Base-by-base conservation (phyloP, 2,113 vertebrate genomes). In the Papio anubis region DNA sequence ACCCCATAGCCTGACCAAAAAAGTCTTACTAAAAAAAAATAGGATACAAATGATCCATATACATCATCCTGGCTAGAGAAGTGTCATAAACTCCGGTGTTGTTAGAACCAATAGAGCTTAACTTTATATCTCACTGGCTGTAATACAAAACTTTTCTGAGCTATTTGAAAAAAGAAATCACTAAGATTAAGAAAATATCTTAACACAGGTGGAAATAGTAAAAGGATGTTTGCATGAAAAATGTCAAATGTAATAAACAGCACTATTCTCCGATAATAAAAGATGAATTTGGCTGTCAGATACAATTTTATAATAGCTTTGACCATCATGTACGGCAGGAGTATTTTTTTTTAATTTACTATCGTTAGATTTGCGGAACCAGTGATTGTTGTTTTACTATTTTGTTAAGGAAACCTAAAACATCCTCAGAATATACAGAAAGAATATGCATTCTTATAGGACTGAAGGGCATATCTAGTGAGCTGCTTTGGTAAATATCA, bases 151-250 rank as follows among this genome's bases (percentile, higher is more conserved):
- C 38, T 50, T 81, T 92, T 85, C 95, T 88, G 35, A 89, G 20
- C n/a, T 45, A 17, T 55, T 52, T 91, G 57, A 55, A 43, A 66
- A 55, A 61, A 20, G 45, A 81, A 64, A 38, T 14, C 32, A 30
- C 45, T 27, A 23, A 85, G 40, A 72, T 94, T 70, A 45, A 88
- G 48, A 90, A 76, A 93, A 43, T 75, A 50, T 66, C 57, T 89
- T 80, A 55, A 68, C 50, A 57, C 59, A 70, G 20, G 50, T 81
- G 57, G 85, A 88, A 94, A 93, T 48, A 95, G 30, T 88, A 81
- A 93, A 93, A 81, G 13, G 52, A 50, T 45, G 13, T 48, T 94
- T 95, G 23, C n/a, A 43, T 93, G 91, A 66, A 92, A 93, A 87
- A 92, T 76, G 73, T 93, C 88, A 80, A 55, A 57, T 75, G 13